Evolutionary conservation across 2,888 invertebrate genomes (phyloP).

Genomic region (Cosmia pyralina): DNA sequence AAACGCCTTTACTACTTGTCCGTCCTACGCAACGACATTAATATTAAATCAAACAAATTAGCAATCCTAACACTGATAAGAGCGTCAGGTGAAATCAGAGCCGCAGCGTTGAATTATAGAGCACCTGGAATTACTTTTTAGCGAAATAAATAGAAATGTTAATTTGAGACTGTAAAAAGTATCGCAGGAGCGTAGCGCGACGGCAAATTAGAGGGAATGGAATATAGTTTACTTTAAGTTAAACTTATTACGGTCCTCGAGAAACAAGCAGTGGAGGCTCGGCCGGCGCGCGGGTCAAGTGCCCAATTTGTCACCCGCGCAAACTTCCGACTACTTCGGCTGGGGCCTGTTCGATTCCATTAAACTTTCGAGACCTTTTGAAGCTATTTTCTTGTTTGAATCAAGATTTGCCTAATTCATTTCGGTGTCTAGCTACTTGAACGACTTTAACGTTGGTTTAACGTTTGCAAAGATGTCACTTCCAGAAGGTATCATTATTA

Average conservation of each 20-base stretch:
- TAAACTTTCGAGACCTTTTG: conserved; percentile 90
- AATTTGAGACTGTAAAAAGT: conserved; percentile 83
- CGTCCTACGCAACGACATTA: conserved; percentile 31
- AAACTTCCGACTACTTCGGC: conserved; percentile 87
- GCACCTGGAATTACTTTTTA: conserved; percentile 63
- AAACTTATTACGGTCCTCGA: conserved; percentile 90
- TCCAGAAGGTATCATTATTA: conserved; percentile 31
- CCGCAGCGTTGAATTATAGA: conserved; percentile 51
- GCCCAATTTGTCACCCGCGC: conserved; percentile 90
- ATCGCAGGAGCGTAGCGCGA: conserved; percentile 75
- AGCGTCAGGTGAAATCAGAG: conserved; percentile 43
- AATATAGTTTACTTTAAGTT: conserved; percentile 90
- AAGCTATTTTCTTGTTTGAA: conserved; percentile 89
- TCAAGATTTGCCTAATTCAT: conserved; percentile 88
- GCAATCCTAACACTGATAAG: conserved; percentile 41
- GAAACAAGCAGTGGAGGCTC: conserved; percentile 87
- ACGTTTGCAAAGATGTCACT: conserved; percentile 53
- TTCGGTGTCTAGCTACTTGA: conserved; percentile 73
- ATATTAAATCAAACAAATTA: conserved; percentile 51
- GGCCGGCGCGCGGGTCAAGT: conserved; percentile 88
- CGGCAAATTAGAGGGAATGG: conserved; percentile 89
- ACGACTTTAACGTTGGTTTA: conserved; percentile 54
- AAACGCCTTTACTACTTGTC: conserved; percentile 54
- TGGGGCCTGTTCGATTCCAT: conserved; percentile 89
- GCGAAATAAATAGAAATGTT: conserved; percentile 72